phyloP scores from a whole-genome alignment of 2,113 vertebrate species.

The Nothocercus julius region DNA sequence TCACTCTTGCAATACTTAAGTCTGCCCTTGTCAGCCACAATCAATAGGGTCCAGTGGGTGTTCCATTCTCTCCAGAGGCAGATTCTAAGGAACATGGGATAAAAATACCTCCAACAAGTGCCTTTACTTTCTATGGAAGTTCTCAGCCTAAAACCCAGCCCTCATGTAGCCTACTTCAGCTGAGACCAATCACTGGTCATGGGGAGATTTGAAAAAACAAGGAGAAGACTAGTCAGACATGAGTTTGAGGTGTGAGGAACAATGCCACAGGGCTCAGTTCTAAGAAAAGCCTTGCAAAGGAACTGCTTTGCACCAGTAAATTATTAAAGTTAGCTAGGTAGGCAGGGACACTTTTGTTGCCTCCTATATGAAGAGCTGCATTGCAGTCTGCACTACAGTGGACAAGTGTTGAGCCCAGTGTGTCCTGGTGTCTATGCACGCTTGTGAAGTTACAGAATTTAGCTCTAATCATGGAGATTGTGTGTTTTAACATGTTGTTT shows the following conservation, averaged over 20 bases:
- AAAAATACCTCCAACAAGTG: background rate
- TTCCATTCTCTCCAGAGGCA: background rate
- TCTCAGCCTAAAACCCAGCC: background rate
- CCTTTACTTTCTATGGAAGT: background rate
- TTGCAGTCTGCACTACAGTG: background rate
- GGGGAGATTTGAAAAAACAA: background rate
- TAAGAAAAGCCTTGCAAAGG: background rate
- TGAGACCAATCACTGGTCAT: background rate
- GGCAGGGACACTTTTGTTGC: background rate
- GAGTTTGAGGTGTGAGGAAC: background rate
- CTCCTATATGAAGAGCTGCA: background rate
- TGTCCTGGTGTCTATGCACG: background rate
- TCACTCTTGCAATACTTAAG: background rate
- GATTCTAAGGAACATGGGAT: background rate
- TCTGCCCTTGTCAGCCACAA: background rate
- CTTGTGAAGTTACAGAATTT: background rate
- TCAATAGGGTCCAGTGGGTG: background rate
- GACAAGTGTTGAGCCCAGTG: background rate
- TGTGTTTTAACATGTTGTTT: too few species aligned
- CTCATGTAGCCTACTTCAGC: background rate
- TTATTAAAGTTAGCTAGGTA: background rate
- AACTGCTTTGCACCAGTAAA: background rate
- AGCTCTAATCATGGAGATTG: background rate
- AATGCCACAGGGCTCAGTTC: background rate
- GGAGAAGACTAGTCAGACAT: background rate